A percentile compares a stretch with the other conserved stretches of the same genome.
These are phyloP conservation scores for Antheraea assamensis DNA, from an alignment of 2,888 invertebrate genomes.

Conservation along the genomic window DNA sequence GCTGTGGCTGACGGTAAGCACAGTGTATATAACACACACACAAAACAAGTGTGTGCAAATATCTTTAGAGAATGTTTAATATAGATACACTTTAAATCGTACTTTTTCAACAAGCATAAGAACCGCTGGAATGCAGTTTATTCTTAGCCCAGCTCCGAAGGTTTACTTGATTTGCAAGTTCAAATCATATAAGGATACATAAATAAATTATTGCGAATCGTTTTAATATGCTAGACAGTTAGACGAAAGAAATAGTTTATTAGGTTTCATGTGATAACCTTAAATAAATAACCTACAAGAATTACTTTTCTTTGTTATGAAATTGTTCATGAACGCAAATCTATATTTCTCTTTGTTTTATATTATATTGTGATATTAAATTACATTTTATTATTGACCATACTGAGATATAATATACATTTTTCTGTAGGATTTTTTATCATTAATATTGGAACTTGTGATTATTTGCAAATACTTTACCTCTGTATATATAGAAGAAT, in stretches of 20 bases:
- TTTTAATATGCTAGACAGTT: not conserved
- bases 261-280: not conserved
- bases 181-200: slow-evolving; percentile 25
- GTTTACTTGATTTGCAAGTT: slow-evolving; percentile 34
- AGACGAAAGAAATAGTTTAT: not conserved
- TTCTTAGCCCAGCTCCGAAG: slow-evolving; percentile 26
- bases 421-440: not conserved
- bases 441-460: not conserved
- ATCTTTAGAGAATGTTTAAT: not conserved
- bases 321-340: not conserved
- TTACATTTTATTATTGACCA: no score
- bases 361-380: not conserved
- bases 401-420: not conserved
- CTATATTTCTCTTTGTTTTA: not conserved
- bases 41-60: no score
- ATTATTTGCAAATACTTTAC: not conserved
- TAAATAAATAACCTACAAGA: not conserved
- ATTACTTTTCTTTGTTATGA: not conserved
- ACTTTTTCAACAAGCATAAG: slow-evolving; percentile 14
- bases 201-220: not conserved
- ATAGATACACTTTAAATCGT: not conserved
- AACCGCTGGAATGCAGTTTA: slow-evolving; percentile 33
- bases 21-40: no score
- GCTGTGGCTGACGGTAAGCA: no score
- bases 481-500: no score